These are phyloP conservation scores for Sus cebifrons DNA, from an alignment of 2,797 vertebrate genomes.

Conservation along the genomic window DNA sequence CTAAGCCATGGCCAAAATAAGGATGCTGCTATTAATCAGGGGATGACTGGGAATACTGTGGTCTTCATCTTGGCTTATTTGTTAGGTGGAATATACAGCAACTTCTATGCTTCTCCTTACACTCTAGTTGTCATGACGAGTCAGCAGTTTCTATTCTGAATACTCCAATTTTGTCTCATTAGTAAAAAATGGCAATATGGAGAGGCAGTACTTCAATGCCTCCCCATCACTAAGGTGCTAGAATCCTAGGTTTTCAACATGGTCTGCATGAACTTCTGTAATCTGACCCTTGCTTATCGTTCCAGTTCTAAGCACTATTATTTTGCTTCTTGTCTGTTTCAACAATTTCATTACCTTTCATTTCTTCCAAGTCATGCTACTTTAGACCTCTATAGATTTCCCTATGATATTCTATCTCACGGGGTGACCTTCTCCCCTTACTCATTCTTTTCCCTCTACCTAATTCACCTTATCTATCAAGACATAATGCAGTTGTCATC, in stretches of 20 bases:
- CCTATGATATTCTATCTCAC: not conserved
- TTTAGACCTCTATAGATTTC: not conserved
- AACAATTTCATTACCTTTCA: slow-evolving; percentile 21
- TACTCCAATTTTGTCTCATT: not conserved
- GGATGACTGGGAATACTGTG: not conserved
- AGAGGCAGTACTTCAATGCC: not conserved
- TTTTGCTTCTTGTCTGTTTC: not conserved
- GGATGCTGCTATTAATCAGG: not conserved
- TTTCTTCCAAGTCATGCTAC: slow-evolving; percentile 18
- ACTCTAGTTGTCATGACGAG: not conserved
- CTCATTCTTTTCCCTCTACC: not conserved
- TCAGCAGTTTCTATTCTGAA: not conserved
- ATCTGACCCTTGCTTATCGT: not conserved
- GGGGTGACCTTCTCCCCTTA: not conserved
- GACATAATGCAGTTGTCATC: not conserved
- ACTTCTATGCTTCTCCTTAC: not conserved
- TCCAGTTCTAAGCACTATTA: not conserved
- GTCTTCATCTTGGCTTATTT: not conserved
- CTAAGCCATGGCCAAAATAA: not conserved
- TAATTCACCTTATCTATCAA: not conserved
- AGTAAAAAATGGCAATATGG: not conserved
- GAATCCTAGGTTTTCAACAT: not conserved
- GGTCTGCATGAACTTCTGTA: not conserved
- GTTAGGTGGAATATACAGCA: not conserved
- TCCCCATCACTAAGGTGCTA: not conserved